A percentile compares a stretch with the other conserved stretches of the same genome.
phyloP scores from a whole-genome alignment of 2,797 vertebrate species.

The Anisognathus igniventris region DNA sequence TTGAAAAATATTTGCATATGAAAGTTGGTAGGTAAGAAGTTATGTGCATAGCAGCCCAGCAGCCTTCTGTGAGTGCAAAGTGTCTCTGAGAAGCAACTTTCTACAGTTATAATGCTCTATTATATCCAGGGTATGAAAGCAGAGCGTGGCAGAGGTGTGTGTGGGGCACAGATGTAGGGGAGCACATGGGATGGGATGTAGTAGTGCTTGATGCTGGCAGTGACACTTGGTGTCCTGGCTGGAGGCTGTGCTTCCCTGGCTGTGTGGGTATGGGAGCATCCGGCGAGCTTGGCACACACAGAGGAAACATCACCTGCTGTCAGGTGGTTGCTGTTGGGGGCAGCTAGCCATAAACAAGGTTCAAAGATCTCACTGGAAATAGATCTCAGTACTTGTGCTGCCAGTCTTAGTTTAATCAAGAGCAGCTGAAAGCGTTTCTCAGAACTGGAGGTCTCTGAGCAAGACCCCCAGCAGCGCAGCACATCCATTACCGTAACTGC shows the following conservation, averaged over 20 bases:
- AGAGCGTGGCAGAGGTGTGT: accelerated
- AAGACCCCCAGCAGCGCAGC: background rate
- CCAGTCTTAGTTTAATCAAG: background rate
- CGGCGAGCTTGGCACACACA: accelerated
- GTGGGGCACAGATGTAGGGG: accelerated
- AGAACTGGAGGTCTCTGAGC: background rate
- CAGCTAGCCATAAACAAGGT: background rate
- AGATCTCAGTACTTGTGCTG: background rate
- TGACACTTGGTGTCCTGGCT: accelerated
- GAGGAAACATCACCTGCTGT: accelerated
- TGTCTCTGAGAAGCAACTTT: background rate
- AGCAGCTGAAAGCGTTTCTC: background rate
- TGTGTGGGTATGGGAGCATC: accelerated
- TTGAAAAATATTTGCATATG: background rate
- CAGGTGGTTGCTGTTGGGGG: background rate
- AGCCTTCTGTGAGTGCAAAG: background rate
- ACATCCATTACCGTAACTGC: background rate
- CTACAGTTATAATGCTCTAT: background rate
- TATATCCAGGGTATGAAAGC: background rate
- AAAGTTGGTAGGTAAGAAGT: background rate
- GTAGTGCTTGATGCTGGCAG: background rate
- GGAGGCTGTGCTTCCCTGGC: background rate
- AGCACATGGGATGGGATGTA: accelerated
- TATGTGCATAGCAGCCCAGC: background rate
- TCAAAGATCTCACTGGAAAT: background rate